A percentile compares a stretch with the other conserved stretches of the same genome.
These are phyloP conservation scores for Xestia ashworthii DNA, from an alignment of 2,888 invertebrate species.

Conservation along the genomic window DNA sequence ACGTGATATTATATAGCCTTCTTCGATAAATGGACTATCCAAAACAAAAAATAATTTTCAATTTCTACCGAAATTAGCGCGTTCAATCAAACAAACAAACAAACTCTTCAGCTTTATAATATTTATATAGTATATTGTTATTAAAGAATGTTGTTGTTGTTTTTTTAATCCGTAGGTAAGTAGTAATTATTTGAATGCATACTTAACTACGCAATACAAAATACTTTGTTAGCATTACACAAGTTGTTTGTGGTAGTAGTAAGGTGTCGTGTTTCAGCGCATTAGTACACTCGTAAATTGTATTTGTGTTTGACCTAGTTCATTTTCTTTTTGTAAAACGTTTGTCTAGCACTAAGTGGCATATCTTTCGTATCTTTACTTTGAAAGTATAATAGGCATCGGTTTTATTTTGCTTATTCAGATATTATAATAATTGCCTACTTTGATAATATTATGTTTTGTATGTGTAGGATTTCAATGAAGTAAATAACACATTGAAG, in stretches of 20 bases:
- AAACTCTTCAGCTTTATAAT: too few relatives aligned
- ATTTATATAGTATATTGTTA: too few relatives aligned
- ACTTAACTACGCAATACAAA: neutral
- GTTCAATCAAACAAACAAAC: too few relatives aligned
- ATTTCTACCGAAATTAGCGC: too few relatives aligned
- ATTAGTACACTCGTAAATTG: slow-evolving; percentile 50
- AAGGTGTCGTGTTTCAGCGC: slow-evolving; percentile 45
- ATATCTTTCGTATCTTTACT: slow-evolving; percentile 40
- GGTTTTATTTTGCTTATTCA: slow-evolving; percentile 1
- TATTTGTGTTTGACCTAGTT: slow-evolving; percentile 41
- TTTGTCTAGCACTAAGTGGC: slow-evolving; percentile 31
- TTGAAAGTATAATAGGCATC: slow-evolving; percentile 35
- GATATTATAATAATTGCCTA: slow-evolving; percentile 8
- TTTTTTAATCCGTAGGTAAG: neutral
- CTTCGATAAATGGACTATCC: too few relatives aligned
- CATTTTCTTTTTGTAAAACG: slow-evolving; percentile 50
- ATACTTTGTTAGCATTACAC: neutral
- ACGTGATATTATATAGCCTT: too few relatives aligned
- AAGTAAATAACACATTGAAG: neutral
- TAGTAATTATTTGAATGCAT: neutral
- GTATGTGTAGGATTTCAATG: neutral
- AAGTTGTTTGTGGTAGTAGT: slow-evolving; percentile 21
- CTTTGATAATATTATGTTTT: neutral
- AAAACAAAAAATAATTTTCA: too few relatives aligned
- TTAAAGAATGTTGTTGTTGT: too few relatives aligned